Conservation (phyloP, 53 echinoderm and acorn worm species). For the Echinometra lucunter region DNA sequence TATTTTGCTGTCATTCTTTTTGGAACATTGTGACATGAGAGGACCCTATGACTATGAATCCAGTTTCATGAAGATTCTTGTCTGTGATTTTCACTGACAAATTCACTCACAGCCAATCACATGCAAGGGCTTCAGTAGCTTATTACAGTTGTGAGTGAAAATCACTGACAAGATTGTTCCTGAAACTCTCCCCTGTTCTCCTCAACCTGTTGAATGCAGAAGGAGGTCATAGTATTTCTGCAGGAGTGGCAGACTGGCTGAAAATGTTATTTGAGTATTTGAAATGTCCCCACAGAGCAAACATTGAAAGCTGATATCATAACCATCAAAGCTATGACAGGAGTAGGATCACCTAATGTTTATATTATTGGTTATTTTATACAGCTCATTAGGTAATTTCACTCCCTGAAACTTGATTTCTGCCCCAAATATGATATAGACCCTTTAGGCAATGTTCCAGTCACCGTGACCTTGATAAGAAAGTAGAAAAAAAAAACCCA, state of each 20-base stretch:
- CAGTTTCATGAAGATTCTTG: no score
- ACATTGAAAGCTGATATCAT: slow-evolving; percentile 44
- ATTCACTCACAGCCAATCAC: no score
- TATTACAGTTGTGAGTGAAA: no score
- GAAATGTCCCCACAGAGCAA: slow-evolving; percentile 6
- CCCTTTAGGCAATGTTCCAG: slow-evolving; percentile 22
- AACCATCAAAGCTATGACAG: slow-evolving; percentile 6
- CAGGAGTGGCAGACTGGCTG: background rate
- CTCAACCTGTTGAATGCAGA: background rate
- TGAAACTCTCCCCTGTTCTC: no score
- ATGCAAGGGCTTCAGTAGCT: no score
- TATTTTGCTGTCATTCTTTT: background rate
- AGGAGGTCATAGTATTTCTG: slow-evolving; percentile 25
- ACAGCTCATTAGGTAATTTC: slow-evolving; percentile 22
- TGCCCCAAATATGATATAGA: slow-evolving; percentile 18
- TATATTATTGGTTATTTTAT: slow-evolving; percentile 15
- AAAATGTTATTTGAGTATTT: slow-evolving; percentile 4
- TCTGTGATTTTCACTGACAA: no score
- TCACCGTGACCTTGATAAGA: background rate
- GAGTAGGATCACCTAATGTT: slow-evolving; percentile 12
- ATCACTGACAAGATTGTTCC: no score
- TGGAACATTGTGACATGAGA: background rate
- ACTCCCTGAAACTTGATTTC: background rate
- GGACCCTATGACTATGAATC: background rate
- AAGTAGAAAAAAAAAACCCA: background rate